These are phyloP conservation scores for Kryptopterus vitreolus DNA, from an alignment of 2,797 vertebrate species.

Conservation along the genomic window DNA sequence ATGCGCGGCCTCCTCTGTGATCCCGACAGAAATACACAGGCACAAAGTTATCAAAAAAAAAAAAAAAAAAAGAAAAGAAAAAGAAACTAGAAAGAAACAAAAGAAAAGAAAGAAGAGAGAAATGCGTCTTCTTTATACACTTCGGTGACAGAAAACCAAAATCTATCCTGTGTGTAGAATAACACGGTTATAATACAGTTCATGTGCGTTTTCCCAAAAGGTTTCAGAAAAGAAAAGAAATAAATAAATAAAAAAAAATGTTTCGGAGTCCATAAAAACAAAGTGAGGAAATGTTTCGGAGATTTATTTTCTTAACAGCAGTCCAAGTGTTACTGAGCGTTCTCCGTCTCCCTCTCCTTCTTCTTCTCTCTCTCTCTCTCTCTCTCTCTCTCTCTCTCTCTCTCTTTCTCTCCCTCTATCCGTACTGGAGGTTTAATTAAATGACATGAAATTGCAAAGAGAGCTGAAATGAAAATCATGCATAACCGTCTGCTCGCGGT, in stretches of 20 bases:
- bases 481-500: slow-evolving; percentile 1
- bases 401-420: too few species aligned
- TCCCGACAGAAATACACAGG: slow-evolving; percentile 89
- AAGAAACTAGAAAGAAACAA: not conserved
- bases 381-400: too few species aligned
- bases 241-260: slow-evolving; percentile 65
- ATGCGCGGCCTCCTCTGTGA: slow-evolving; percentile 79
- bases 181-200: slow-evolving; percentile 84
- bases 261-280: slow-evolving; percentile 73
- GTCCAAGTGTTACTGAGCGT: slow-evolving; percentile 46
- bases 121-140: slow-evolving; percentile 90
- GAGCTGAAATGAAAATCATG: slow-evolving; percentile 40
- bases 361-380: too few species aligned
- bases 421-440: slow-evolving; percentile 36
- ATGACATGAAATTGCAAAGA: slow-evolving; percentile 25
- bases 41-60: slow-evolving; percentile 89
- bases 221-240: too few species aligned
- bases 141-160: slow-evolving; percentile 68
- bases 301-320: slow-evolving; percentile 69
- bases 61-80: slow-evolving; percentile 56
- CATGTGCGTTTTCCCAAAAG: slow-evolving; percentile 80
- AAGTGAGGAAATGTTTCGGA: slow-evolving; percentile 64
- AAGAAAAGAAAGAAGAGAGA: slow-evolving; percentile 48
- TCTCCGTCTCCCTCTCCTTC: not conserved
- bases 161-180: slow-evolving; percentile 73